Base-by-base conservation (phyloP, 2,888 invertebrate species). In the Volucella inanis region DNA sequence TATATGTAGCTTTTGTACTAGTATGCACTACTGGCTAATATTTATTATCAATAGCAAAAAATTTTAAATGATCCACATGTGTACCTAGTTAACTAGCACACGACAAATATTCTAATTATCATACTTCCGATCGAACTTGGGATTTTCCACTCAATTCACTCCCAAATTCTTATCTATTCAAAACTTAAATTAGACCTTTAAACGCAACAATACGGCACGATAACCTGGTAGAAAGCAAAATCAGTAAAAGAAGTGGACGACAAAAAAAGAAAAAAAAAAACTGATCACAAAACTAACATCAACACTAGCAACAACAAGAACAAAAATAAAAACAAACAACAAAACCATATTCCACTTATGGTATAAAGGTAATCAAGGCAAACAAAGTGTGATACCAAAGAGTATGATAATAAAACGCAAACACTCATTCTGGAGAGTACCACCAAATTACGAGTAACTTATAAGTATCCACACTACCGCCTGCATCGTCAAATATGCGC, bases 331-430 rank as follows among this genome's bases (percentile, higher is more conserved):
- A 77, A 55, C 14, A 78, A 71, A 78, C 76, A 76, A 68, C 45
- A 68, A 61, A 62, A 45, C 72, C 14, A 72, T 62, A 62, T 72
- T 68, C 70, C 70, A 70, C 70, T 71, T 62, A 70, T n/a, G n/a
- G n/a, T n/a, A n/a, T 43, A 31, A 31, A 71, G 70, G 49, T 71
- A 70, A 70, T 77, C 70, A 70, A 77, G 55, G 49, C 62, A 70
- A 70, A 70, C 77, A 54, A 47, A 54, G 49, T 67, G 57, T 31
- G 74, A 72, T 72, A 59, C 57, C 65, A 43, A 54, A 59, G 68
- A 76, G 64, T 59, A 57, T 41, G 78, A 70, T 70, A 78, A 71
- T 70, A 70, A 70, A 70, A 31, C 64, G 50, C 55, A 78, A 70
- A 71, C 62, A 70, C 70, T 70, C 47, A 6, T 45, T 31, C 31